These are phyloP conservation scores for Perithous albicinctus DNA, from an alignment of 2,888 invertebrate species.

Conservation along the genomic window DNA sequence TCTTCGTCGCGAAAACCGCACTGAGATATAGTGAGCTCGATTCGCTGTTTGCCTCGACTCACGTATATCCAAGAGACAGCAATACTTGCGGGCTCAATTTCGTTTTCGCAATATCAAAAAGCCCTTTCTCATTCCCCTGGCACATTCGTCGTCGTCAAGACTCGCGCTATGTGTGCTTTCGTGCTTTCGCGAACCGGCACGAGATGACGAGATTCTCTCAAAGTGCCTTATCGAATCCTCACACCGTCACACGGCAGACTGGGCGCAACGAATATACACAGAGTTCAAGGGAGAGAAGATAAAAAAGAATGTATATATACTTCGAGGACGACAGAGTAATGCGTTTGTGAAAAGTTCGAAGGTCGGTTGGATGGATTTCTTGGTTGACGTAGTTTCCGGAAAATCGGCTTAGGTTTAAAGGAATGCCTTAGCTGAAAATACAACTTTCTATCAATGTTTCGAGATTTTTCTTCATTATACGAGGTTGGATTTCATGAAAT, in stretches of 20 bases:
- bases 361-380: constrained; percentile 22
- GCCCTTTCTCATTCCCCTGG: constrained; percentile 27
- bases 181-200: neutral
- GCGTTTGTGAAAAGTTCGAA: constrained; percentile 9
- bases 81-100: constrained; percentile 43
- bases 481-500: too few species aligned
- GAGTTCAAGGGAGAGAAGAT: constrained; percentile 15
- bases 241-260: neutral
- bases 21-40: constrained; percentile 16
- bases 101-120: constrained; percentile 53
- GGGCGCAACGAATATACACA: constrained; percentile 16
- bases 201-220: constrained; percentile 41
- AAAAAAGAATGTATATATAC: constrained; percentile 17
- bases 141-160: constrained; percentile 13
- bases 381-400: neutral
- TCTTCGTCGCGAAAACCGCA: neutral
- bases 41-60: neutral
- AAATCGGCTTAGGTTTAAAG: neutral
- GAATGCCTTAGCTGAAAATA: too few species aligned
- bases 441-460: neutral
- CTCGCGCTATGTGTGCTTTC: neutral
- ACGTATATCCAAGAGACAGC: neutral
- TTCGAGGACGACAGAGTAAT: neutral
- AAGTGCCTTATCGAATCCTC: constrained; percentile 50
- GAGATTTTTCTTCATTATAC: too few species aligned